Base-by-base conservation (phyloP, 2,113 vertebrate genomes). In the Gadus macrocephalus region DNA sequence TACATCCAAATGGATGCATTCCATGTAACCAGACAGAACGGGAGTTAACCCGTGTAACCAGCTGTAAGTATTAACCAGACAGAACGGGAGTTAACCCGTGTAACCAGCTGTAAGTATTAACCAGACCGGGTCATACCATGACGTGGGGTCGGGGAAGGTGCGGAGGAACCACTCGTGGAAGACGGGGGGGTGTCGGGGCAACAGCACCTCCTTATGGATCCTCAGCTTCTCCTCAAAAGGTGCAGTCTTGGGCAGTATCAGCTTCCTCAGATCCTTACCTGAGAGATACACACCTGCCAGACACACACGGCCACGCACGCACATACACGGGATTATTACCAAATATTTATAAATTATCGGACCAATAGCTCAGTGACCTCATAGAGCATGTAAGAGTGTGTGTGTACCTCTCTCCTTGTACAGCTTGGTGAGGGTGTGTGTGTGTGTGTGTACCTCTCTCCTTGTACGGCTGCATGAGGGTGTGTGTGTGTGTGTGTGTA, bases 121-220 rank as follows among this genome's bases (percentile, higher is more conserved):
- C 16, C 31, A 35, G 6, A 16, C 0, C 0, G 14, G 38, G n/a
- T 83, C 73, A 78, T 84, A 98, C 97, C 97, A 98, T 55, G 94
- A 97, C 14, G 95, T 98, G 25, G 97, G 97, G 85, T 98, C 96
- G 58, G 96, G 93, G 76, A 99, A 99, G 0, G 94, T 98, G 81
- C 93, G 92, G 67, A 98, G 93, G 86, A 98, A 98, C 97, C 97
- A 99, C 74, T 98, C 96, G 9, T 98, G 90, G 83, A 99, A 99
- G 61, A 99, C 73, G 53, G 97, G 96, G 62, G 90, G 92, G 77
- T 99, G 97, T 61, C 94, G 93, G n/a, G 94, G 92, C 70, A 96
- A 91, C n/a, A 98, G 93, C 68, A 95, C 89, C 17, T 98, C 95
- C 83, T 88, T 94, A 88, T 95, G 96, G 72, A 98, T 89, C 64